phyloP scores from a whole-genome alignment of 1,140 invertebrate genomes.

The Anagrus nilaparvatae region DNA sequence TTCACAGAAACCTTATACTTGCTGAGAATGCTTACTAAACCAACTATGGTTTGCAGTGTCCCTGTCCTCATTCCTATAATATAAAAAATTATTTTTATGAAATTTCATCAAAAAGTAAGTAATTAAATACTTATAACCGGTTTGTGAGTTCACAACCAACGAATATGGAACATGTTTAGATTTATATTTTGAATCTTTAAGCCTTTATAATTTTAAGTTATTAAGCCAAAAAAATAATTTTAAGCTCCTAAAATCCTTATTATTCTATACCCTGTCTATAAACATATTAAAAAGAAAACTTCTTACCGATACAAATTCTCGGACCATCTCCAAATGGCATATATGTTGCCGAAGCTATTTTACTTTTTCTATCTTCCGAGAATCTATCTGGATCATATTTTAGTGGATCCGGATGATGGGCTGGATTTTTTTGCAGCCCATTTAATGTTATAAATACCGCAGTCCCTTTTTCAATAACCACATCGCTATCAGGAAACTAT shows the following conservation, averaged over 20 bases:
- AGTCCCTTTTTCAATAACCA: constrained; percentile 33
- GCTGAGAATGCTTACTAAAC: constrained; percentile 40
- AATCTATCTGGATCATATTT: constrained; percentile 42
- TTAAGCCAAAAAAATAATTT: too few relatives aligned
- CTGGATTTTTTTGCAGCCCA: constrained; percentile 36
- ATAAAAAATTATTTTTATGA: background rate
- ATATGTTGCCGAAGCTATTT: constrained; percentile 18
- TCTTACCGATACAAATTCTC: constrained; percentile 27
- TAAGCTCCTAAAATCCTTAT: too few relatives aligned
- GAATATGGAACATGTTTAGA: too few relatives aligned
- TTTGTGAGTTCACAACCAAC: too few relatives aligned
- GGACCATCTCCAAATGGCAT: constrained; percentile 31
- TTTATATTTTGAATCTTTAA: too few relatives aligned
- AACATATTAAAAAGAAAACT: background rate
- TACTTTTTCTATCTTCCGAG: constrained; percentile 22
- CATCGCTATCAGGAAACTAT: constrained; percentile 32
- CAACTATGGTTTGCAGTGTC: constrained; percentile 50
- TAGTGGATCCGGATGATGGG: constrained; percentile 36
- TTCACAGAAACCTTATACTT: constrained; percentile 36
- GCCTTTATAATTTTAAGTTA: too few relatives aligned
- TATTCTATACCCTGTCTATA: too few relatives aligned
- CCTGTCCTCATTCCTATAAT: constrained; percentile 50
- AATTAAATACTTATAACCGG: background rate
- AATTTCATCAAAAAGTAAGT: background rate
- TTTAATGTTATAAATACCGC: constrained; percentile 20